Percentiles rank a stretch among this genome's conserved stretches.
Evolutionary conservation across 2,797 vertebrate species (phyloP).

Genomic region (Gymnodraco acuticeps): DNA sequence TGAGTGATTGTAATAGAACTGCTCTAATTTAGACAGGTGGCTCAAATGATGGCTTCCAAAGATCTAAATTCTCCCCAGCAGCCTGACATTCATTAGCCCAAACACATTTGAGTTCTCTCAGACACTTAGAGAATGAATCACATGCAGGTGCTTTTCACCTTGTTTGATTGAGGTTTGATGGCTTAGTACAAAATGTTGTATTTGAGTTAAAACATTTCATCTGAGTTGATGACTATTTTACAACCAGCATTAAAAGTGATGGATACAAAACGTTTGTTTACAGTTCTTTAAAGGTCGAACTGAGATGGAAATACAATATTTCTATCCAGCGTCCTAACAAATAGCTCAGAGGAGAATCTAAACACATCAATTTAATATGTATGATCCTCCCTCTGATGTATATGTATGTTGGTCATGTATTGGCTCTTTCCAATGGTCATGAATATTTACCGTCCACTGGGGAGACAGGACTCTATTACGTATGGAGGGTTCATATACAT

Average conservation of each 20-base stretch:
- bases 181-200: not conserved
- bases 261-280: not conserved
- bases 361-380: slow-evolving; percentile 36
- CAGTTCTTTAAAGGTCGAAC: not conserved
- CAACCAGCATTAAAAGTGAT: not conserved
- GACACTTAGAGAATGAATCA: not conserved
- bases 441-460: slow-evolving; percentile 48
- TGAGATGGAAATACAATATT: not conserved
- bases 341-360: slow-evolving; percentile 7
- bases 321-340: not conserved
- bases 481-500: slow-evolving; percentile 8
- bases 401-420: slow-evolving; percentile 45
- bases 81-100: slow-evolving; percentile 20
- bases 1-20: slow-evolving; percentile 15
- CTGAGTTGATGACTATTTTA: not conserved
- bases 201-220: not conserved
- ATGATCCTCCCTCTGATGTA: slow-evolving; percentile 32
- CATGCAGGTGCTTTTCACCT: slow-evolving; percentile 13
- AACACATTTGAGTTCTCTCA: slow-evolving; percentile 8
- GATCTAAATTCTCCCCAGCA: not conserved
- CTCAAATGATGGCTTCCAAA: slow-evolving; percentile 11
- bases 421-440: slow-evolving; percentile 31
- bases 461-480: slow-evolving; percentile 11
- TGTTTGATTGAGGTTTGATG: not conserved
- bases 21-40: slow-evolving; percentile 21